These are phyloP conservation scores for Xyrichtys novacula DNA, from an alignment of 2,797 vertebrate species.

Conservation along the genomic window DNA sequence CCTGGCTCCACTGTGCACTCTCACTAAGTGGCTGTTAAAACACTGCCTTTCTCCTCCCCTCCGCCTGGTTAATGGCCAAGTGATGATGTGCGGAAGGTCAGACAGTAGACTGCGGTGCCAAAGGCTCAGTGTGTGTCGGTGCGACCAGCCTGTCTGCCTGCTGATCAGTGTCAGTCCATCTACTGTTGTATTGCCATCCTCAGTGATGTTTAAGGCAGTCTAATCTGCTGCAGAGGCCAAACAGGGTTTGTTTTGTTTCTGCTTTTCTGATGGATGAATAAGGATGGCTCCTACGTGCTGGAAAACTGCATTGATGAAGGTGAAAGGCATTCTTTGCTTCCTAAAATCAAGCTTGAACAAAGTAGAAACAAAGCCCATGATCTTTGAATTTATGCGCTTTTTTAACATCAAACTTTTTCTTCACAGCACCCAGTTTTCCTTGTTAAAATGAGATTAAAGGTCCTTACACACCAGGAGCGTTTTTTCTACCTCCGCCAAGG, in stretches of 20 bases:
- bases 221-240: constrained; percentile 53
- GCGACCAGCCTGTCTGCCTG: constrained; percentile 22
- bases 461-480: too few relatives aligned
- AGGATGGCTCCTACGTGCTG: constrained; percentile 33
- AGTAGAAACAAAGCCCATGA: too few relatives aligned
- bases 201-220: constrained; percentile 39
- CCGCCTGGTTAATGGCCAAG: constrained; percentile 68
- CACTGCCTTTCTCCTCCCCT: constrained; percentile 20
- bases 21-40: constrained; percentile 67
- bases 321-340: too few relatives aligned
- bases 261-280: constrained; percentile 49
- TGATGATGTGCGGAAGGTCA: constrained; percentile 69
- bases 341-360: too few relatives aligned
- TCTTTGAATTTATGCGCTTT: too few relatives aligned
- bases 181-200: constrained; percentile 32
- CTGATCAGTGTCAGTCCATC: constrained; percentile 45
- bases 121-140: constrained; percentile 32
- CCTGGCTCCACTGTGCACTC: constrained; percentile 38
- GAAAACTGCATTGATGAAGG: constrained; percentile 54
- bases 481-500: too few relatives aligned
- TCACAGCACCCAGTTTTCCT: too few relatives aligned
- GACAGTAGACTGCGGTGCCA: constrained; percentile 27
- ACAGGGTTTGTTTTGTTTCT: constrained; percentile 59
- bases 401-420: too few relatives aligned
- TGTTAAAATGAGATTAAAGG: too few relatives aligned